Conservation (phyloP, 2,797 vertebrate species). For the Vireo griseus region DNA sequence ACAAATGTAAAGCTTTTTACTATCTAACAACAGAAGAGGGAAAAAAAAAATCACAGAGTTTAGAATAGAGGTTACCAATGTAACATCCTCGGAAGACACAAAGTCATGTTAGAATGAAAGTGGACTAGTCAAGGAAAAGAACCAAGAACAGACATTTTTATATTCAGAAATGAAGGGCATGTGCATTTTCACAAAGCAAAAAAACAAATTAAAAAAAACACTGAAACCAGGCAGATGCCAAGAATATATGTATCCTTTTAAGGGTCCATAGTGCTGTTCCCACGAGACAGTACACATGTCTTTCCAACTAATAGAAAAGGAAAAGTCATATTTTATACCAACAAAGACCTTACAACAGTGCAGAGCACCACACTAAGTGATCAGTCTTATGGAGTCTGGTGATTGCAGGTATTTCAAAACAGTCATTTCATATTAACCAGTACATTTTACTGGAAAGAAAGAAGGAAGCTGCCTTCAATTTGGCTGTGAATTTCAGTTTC, state of each 20-base stretch:
- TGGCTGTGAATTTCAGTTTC: not conserved
- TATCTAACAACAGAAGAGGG: not conserved
- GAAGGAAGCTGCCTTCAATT: not conserved
- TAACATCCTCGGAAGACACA: not conserved
- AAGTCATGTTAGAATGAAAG: not conserved
- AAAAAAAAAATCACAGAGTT: not conserved
- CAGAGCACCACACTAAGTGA: not conserved
- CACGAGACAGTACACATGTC: not conserved
- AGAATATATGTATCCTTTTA: not conserved
- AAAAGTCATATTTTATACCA: not conserved
- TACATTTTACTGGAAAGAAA: not conserved
- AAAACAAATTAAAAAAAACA: not conserved
- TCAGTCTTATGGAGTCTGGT: not conserved
- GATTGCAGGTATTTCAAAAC: not conserved
- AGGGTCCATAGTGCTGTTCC: not conserved
- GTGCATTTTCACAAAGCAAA: not conserved
- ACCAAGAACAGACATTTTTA: not conserved
- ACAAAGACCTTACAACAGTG: not conserved
- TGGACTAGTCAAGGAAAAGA: not conserved
- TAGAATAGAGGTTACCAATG: not conserved
- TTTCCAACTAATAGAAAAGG: not conserved
- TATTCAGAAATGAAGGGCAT: not conserved
- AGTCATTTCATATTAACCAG: not conserved
- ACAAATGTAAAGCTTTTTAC: not conserved
- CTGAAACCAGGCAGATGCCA: not conserved